Evolutionary conservation across 2,113 vertebrate species (phyloP).

Genomic region (Elephantulus edwardii): DNA sequence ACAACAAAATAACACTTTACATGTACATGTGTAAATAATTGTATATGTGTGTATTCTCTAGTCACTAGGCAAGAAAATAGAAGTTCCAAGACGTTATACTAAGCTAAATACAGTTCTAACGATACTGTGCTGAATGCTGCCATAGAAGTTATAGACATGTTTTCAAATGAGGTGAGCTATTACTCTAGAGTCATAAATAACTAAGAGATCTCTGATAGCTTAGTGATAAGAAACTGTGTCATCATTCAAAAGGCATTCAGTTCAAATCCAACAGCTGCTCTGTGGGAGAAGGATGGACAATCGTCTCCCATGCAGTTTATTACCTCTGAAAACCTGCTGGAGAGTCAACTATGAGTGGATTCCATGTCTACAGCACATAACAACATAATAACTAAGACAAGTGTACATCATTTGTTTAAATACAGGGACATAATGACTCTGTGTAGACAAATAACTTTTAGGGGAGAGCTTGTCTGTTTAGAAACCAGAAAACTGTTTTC

Average conservation of each 20-base stretch:
- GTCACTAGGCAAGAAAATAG: background rate
- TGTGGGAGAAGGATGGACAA: too few relatives aligned
- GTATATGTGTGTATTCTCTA: background rate
- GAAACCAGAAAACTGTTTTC: background rate
- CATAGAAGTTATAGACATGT: background rate
- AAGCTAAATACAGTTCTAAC: background rate
- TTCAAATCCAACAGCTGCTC: too few relatives aligned
- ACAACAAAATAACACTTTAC: too few relatives aligned
- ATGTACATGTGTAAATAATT: too few relatives aligned
- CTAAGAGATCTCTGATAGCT: too few relatives aligned
- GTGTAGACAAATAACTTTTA: background rate
- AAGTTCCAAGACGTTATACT: background rate
- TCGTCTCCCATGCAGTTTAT: too few relatives aligned
- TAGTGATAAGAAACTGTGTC: too few relatives aligned
- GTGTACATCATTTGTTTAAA: background rate
- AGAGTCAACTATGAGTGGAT: too few relatives aligned
- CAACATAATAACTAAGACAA: background rate
- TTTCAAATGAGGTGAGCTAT: background rate
- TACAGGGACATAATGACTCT: background rate
- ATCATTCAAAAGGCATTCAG: too few relatives aligned
- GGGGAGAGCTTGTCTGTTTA: background rate
- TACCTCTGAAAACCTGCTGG: too few relatives aligned
- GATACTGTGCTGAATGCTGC: background rate
- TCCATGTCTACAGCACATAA: too few relatives aligned
- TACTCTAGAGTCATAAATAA: background rate